These are phyloP conservation scores for Mustelus asterias DNA, from an alignment of 2,113 vertebrate species.

Conservation along the genomic window DNA sequence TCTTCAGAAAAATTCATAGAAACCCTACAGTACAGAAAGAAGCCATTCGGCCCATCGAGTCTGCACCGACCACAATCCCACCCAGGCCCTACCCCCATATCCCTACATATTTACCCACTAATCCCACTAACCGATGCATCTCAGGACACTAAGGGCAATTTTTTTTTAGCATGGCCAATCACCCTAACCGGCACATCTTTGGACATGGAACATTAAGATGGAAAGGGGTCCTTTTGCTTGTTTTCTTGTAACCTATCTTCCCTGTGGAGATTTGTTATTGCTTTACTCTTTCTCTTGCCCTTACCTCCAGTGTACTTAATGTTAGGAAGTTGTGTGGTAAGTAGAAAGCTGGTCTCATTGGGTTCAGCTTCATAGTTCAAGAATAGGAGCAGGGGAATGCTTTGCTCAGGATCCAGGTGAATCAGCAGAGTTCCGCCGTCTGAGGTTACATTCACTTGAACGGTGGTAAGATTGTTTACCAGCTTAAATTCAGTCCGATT, in stretches of 20 bases:
- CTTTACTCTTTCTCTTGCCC: not conserved
- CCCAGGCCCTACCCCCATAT: too few species aligned
- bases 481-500: slow-evolving; percentile 66
- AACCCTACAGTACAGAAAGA: too few species aligned
- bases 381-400: slow-evolving; percentile 64
- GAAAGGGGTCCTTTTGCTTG: not conserved
- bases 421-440: slow-evolving; percentile 69
- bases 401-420: slow-evolving; percentile 66
- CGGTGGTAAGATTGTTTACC: slow-evolving; percentile 58
- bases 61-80: too few species aligned
- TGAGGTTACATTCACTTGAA: slow-evolving; percentile 71
- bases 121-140: too few species aligned
- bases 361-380: slow-evolving; percentile 71
- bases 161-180: too few species aligned
- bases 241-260: not conserved
- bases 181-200: too few species aligned
- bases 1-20: not conserved
- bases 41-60: too few species aligned
- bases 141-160: too few species aligned
- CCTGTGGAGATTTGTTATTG: not conserved
- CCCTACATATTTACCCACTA: too few species aligned
- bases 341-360: slow-evolving; percentile 62
- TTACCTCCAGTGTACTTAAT: slow-evolving; percentile 58
- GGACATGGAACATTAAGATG: not conserved
- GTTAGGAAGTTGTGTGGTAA: slow-evolving; percentile 60